Evolutionary conservation across 2,797 vertebrate species (phyloP).

Genomic region (Astyanax mexicanus): DNA sequence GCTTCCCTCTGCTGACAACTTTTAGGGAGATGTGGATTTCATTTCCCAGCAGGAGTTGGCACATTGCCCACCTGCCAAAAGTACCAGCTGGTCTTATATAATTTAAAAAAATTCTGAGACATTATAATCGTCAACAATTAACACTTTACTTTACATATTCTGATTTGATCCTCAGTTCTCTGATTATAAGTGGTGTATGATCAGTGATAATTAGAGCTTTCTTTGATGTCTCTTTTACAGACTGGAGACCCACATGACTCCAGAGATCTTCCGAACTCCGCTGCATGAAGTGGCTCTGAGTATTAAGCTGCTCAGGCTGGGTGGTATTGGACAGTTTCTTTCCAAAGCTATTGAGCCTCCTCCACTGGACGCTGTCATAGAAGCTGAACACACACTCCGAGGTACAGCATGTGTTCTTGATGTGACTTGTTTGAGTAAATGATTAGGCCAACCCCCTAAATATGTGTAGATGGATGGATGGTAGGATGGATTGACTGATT

Average conservation of each 20-base stretch:
- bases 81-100: no score
- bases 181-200: background rate
- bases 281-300: slow-evolving; percentile 93
- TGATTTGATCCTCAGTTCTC: no score
- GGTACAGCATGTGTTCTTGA: slow-evolving; percentile 70
- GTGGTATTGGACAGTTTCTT: slow-evolving; percentile 91
- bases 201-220: background rate
- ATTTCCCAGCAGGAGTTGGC: no score
- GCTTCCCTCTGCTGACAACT: no score
- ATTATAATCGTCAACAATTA: no score
- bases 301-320: slow-evolving; percentile 92
- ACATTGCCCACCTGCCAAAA: no score
- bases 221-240: slow-evolving; percentile 65
- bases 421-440: background rate
- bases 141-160: background rate
- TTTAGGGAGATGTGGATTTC: no score
- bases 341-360: slow-evolving; percentile 96
- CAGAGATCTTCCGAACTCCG: slow-evolving; percentile 94
- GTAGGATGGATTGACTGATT: no score
- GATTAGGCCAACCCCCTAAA: no score
- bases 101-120: no score
- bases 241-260: slow-evolving; percentile 93
- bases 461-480: no score
- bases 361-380: slow-evolving; percentile 93
- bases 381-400: slow-evolving; percentile 91